Evolutionary conservation across 2,888 invertebrate species (phyloP), one percentile per base, ranked within the genome.

Genomic region (Acleris holmiana): DNA sequence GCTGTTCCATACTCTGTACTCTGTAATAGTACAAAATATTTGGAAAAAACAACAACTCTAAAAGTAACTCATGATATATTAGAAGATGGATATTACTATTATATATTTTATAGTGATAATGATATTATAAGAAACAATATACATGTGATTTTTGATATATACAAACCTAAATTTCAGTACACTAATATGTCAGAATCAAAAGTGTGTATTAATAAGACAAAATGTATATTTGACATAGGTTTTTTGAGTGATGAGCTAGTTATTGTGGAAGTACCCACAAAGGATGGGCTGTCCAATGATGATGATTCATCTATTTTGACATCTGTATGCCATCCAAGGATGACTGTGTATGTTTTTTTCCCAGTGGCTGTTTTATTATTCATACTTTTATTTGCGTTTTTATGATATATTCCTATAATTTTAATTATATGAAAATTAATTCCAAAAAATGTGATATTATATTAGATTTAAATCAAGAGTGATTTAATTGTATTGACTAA

Each of bases 71-170:
- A 97, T 75, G 94, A 96, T 71, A 95, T 97, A 23, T 89, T 93
- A 44, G 92, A 94, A 57, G 96, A 97, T 79, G 97, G 97, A 7
- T 97, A 97, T 86, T 97, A 97, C 82, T 97, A 97, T 86, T 97
- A 97, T 76, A 97, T 97, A 73, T 97, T 97, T 86, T 97, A 97
- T 79, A 97, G 96, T 75, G 97, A 97, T 81, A 97, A 97, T 86
- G 97, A 97, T 82, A 90, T 95, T 73, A 95, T 96, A 10, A 94
- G 93, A 54, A 97, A 97, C 85, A 95, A 96, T 78, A 96, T 97
- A 74, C 96, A 97, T 85, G 96, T 96, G 6, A 94, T 96, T 68
- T 97, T 97, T 81, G 96, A 97, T 87, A 96, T 97, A 77, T 95
- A 95, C 76, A 97, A 97, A 76, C 97, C 97, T 15, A 96, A 96